Evolutionary conservation across 2,888 invertebrate species (phyloP), one percentile per base, ranked within the genome.

Genomic region (Conomelus anceps): DNA sequence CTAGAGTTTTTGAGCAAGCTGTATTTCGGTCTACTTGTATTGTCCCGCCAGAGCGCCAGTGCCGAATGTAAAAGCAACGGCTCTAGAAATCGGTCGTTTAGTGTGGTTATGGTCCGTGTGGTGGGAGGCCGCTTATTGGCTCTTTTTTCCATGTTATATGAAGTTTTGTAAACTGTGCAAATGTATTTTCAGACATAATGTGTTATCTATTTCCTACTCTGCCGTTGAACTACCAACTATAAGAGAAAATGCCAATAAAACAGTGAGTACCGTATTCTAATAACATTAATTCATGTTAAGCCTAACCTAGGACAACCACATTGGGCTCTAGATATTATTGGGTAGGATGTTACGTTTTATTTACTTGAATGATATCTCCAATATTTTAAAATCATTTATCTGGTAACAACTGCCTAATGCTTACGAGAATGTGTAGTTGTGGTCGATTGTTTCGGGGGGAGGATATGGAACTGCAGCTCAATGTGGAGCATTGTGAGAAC

Each of bases 191-290:
- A 86, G 86, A 86, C 22, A 20, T 86, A 86, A 86, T 86, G 86
- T 86, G 29, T 26, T 86, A 23, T 29, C 29, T 86, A 22, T 26
- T 86, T 26, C 86, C 29, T 22, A 26, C 22, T 23, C 29, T 17
- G 26, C 26, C 23, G 29, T 86, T 86, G 86, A 86, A 23, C 29
- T 86, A 11, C 86, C 86, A 24, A 26, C 86, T 24, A 26, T 86
- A 23, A 86, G 86, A 24, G 86, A 86, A 86, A 86, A 86, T 86
- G 86, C 86, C 86, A 86, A 86, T 86, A 86, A 86, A 24, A 86
- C 26, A 86, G 86, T 86, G 29, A 86, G 86, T 86, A 86, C 24
- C 24, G 22, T 85, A 34, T 63, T 13, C n/a, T 63, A 20, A 63
- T n/a, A 63, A n/a, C 63, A 63, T 63, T 34, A 34, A 34, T 34